These are phyloP conservation scores for Euzophera pinguis DNA, from an alignment of 2,888 invertebrate genomes.

Conservation along the genomic window DNA sequence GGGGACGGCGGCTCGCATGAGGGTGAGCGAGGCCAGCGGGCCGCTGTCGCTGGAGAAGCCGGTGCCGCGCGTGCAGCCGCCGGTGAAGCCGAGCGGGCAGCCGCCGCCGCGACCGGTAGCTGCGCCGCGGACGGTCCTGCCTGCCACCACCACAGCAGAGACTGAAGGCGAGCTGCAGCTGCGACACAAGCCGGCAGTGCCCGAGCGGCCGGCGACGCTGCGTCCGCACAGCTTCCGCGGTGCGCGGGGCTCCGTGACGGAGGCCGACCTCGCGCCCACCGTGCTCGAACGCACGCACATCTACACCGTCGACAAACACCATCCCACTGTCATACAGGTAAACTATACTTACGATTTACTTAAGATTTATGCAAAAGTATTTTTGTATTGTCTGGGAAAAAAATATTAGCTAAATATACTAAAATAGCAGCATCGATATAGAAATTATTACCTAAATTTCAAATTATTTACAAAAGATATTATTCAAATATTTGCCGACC, in stretches of 20 bases:
- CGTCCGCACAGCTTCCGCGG: conserved; percentile 79
- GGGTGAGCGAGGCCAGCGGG: conserved; percentile 56
- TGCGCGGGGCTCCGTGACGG: conserved; percentile 47
- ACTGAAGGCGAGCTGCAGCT: conserved; percentile 70
- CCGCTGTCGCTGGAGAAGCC: conserved; percentile 47
- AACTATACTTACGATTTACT: too few species aligned
- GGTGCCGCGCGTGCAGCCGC: conserved; percentile 30
- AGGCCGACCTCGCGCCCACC: conserved; percentile 49
- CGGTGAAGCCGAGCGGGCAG: conserved; percentile 73
- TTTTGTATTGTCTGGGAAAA: too few species aligned
- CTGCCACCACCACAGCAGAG: conserved; percentile 35
- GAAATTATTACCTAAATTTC: too few species aligned
- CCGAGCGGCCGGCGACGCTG: conserved; percentile 87
- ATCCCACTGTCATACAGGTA: conserved; percentile 81
- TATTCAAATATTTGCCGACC: too few species aligned
- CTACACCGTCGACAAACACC: conserved; percentile 87
- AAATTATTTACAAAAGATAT: too few species aligned
- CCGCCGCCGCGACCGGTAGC: conserved; percentile 75
- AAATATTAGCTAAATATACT: too few species aligned
- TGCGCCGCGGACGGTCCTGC: conserved; percentile 64
- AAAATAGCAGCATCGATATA: too few species aligned
- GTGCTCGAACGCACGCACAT: conserved; percentile 84
- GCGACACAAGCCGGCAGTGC: conserved; percentile 88
- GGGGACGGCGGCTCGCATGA: conserved; percentile 63
- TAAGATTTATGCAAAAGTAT: too few species aligned